These are phyloP conservation scores for Diachasmimorpha longicaudata DNA, from an alignment of 1,140 invertebrate species.

Conservation along the genomic window DNA sequence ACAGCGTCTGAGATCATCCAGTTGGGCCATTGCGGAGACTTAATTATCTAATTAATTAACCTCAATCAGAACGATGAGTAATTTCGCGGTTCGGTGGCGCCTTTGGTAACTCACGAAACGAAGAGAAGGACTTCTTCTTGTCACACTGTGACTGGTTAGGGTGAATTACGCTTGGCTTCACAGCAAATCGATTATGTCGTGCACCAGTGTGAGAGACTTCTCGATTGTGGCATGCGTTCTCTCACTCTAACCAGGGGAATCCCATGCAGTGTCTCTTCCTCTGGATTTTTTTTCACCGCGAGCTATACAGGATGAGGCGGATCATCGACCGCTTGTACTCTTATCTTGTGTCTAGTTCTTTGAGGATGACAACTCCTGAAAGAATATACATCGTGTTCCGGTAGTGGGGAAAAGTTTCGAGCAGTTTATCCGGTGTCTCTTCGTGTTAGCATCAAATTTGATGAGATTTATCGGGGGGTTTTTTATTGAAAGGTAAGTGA, in stretches of 20 bases:
- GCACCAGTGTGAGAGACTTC: slow-evolving; percentile 34
- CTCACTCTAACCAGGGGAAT: neutral
- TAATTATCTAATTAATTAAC: slow-evolving; percentile 67
- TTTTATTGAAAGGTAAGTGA: neutral
- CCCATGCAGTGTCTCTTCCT: neutral
- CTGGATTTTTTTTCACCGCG: neutral
- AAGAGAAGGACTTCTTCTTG: slow-evolving; percentile 54
- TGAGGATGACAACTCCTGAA: slow-evolving; percentile 21
- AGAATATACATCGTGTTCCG: slow-evolving; percentile 3
- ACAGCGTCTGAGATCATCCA: slow-evolving; percentile 5
- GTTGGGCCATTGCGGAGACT: slow-evolving; percentile 42
- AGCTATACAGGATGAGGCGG: slow-evolving; percentile 1
- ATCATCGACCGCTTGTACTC: slow-evolving; percentile 23
- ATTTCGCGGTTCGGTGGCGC: slow-evolving; percentile 63
- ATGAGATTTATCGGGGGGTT: slow-evolving; percentile 13
- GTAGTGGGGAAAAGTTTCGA: slow-evolving; percentile 10
- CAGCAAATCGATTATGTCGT: slow-evolving; percentile 60
- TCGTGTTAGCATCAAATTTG: slow-evolving; percentile 18
- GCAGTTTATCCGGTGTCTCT: slow-evolving; percentile 21
- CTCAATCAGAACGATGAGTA: slow-evolving; percentile 65
- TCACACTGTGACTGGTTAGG: slow-evolving; percentile 55
- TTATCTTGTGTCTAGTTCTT: slow-evolving; percentile 24
- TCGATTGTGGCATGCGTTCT: neutral
- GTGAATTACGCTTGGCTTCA: slow-evolving; percentile 61
- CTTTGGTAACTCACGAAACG: slow-evolving; percentile 44